These are phyloP conservation scores for Ctenomys sociabilis DNA, from an alignment of 2,113 vertebrate genomes.

Conservation along the genomic window DNA sequence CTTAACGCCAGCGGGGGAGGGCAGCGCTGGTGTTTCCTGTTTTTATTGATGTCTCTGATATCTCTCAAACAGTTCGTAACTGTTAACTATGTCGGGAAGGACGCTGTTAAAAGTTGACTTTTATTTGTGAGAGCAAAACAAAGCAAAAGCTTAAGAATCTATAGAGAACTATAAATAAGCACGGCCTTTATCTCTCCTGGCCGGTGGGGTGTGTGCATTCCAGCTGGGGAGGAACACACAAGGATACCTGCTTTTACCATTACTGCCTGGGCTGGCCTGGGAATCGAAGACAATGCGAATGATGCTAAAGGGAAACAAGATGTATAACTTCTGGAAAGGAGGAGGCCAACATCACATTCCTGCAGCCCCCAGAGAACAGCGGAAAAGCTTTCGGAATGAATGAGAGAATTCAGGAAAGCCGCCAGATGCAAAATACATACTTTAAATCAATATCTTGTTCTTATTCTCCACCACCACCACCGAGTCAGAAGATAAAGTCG, in stretches of 20 bases:
- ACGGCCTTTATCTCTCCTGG: neutral
- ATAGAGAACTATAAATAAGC: slow-evolving; percentile 42
- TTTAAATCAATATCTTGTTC: slow-evolving; percentile 38
- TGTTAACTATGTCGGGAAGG: neutral
- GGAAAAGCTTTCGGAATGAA: slow-evolving; percentile 43
- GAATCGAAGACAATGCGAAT: slow-evolving; percentile 53
- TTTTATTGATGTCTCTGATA: neutral
- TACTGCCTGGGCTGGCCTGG: slow-evolving; percentile 1
- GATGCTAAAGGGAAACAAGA: slow-evolving; percentile 61
- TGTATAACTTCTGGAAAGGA: slow-evolving; percentile 56
- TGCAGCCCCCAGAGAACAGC: neutral
- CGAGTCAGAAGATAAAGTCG: slow-evolving; percentile 5
- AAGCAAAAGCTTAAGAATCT: neutral
- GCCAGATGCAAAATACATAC: slow-evolving; percentile 56
- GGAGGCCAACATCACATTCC: slow-evolving; percentile 52
- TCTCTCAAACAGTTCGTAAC: neutral
- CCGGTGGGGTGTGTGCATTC: neutral
- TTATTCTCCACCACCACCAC: slow-evolving; percentile 6
- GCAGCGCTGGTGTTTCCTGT: slow-evolving; percentile 37
- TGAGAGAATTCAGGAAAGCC: slow-evolving; percentile 5
- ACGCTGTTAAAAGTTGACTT: neutral
- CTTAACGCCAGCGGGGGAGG: neutral
- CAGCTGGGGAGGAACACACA: slow-evolving; percentile 21
- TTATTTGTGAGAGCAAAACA: slow-evolving; percentile 53
- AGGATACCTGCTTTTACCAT: slow-evolving; percentile 75